A percentile compares a stretch with the other conserved stretches of the same genome.
phyloP scores from a whole-genome alignment of 2,888 invertebrate species.

The Campoletis raptor region DNA sequence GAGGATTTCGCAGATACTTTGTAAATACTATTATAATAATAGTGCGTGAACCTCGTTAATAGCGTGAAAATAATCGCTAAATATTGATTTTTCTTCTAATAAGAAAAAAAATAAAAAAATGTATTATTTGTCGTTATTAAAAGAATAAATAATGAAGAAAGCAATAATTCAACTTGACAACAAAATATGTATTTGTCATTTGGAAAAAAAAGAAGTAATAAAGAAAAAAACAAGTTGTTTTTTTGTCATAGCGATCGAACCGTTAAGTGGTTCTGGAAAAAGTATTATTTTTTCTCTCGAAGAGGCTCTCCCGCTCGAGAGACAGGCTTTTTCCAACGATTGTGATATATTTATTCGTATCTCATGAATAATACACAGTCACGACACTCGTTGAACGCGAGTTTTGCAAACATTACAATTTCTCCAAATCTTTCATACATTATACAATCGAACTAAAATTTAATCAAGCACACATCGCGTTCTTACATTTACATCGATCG shows the following conservation, averaged over 20 bases:
- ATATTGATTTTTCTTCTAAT: neutral
- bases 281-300: neutral
- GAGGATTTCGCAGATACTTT: too few relatives aligned
- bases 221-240: neutral
- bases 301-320: neutral
- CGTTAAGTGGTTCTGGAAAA: neutral
- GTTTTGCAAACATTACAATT: neutral
- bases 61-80: neutral
- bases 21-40: too few relatives aligned
- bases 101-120: neutral
- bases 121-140: neutral
- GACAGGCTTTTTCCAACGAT: constrained; percentile 9
- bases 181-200: constrained; percentile 5
- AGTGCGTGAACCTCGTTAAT: too few relatives aligned
- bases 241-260: constrained; percentile 10
- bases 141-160: neutral
- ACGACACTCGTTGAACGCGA: neutral
- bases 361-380: constrained; percentile 5
- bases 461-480: neutral
- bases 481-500: neutral
- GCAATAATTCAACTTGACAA: constrained; percentile 1
- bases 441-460: constrained; percentile 3
- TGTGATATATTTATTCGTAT: constrained; percentile 13
- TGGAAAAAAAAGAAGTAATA: neutral
- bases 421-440: neutral